A percentile compares a stretch with the other conserved stretches of the same genome.
Conservation (phyloP, 2,888 invertebrate genomes). For the Pammene fasciana region DNA sequence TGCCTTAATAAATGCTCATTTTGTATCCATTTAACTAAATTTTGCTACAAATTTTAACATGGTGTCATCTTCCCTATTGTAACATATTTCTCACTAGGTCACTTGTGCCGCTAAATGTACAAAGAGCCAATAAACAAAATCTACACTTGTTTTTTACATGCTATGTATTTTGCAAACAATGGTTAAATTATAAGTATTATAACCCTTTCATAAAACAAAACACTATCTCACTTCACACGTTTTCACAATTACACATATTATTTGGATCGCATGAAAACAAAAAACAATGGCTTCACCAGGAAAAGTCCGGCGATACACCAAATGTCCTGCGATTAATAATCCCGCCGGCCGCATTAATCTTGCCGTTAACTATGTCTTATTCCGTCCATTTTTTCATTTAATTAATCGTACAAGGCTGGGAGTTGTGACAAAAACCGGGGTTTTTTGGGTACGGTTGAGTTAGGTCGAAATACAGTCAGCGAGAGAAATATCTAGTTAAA, state of each 20-base stretch:
- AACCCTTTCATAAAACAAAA: too few species aligned
- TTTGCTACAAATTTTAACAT: too few species aligned
- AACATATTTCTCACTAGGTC: too few species aligned
- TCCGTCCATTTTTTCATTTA: slow-evolving; percentile 39
- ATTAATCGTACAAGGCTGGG: slow-evolving; percentile 31
- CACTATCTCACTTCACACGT: background rate
- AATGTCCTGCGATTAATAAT: slow-evolving; percentile 40
- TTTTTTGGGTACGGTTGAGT: background rate
- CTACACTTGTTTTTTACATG: too few species aligned
- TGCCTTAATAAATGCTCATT: too few species aligned
- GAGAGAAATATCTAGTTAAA: too few species aligned
- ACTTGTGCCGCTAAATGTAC: too few species aligned
- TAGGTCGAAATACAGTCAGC: background rate
- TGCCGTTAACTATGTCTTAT: slow-evolving; percentile 39
- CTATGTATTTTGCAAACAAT: too few species aligned
- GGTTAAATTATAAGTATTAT: too few species aligned
- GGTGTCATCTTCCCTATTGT: too few species aligned
- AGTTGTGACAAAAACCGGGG: slow-evolving; percentile 32
- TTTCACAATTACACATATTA: slow-evolving; percentile 19
- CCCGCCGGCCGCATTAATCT: slow-evolving; percentile 36
- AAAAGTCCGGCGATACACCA: slow-evolving; percentile 28
- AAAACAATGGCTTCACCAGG: slow-evolving; percentile 20
- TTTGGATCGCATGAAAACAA: slow-evolving; percentile 13
- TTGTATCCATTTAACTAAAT: too few species aligned
- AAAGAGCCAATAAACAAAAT: too few species aligned